These are phyloP conservation scores for Trissolcus basalis DNA, from an alignment of 1,140 invertebrate species.

Conservation along the genomic window DNA sequence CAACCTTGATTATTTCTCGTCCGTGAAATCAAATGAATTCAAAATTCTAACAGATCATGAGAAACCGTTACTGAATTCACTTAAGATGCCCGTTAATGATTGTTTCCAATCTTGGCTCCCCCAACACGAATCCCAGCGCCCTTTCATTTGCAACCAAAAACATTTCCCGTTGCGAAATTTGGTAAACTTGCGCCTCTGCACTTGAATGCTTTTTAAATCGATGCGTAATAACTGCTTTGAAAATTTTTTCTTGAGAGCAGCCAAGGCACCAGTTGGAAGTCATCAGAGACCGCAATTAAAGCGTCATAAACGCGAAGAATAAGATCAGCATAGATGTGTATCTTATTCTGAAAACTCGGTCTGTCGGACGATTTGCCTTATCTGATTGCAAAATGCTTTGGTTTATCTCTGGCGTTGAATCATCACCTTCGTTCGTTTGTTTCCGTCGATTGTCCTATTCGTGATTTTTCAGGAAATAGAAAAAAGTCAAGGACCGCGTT, in stretches of 20 bases:
- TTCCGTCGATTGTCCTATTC: background rate
- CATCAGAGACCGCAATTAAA: conserved; percentile 26
- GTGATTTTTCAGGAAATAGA: conserved; percentile 21
- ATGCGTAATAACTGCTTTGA: conserved; percentile 11
- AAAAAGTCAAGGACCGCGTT: too few species aligned
- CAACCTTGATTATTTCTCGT: too few species aligned
- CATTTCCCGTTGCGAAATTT: conserved; percentile 20
- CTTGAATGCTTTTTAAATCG: conserved; percentile 19
- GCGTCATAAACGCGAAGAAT: conserved; percentile 18
- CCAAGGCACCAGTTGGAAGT: conserved; percentile 21
- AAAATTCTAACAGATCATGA: too few species aligned
- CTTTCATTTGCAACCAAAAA: conserved; percentile 13
- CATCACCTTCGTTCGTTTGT: background rate
- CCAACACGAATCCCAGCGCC: too few species aligned
- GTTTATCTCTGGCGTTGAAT: conserved; percentile 2
- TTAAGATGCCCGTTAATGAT: too few species aligned
- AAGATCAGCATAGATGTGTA: conserved; percentile 22
- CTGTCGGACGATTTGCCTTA: conserved; percentile 7
- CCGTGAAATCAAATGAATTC: too few species aligned
- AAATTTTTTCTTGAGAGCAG: conserved; percentile 17
- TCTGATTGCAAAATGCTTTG: conserved; percentile 11
- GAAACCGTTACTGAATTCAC: too few species aligned
- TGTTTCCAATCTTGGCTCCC: too few species aligned
- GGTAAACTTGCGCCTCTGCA: conserved; percentile 30
- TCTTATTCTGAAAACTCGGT: conserved; percentile 19